Evolutionary conservation across 2,113 vertebrate species (phyloP), one percentile per base, ranked within the genome.

Genomic region (Mesitornis unicolor): DNA sequence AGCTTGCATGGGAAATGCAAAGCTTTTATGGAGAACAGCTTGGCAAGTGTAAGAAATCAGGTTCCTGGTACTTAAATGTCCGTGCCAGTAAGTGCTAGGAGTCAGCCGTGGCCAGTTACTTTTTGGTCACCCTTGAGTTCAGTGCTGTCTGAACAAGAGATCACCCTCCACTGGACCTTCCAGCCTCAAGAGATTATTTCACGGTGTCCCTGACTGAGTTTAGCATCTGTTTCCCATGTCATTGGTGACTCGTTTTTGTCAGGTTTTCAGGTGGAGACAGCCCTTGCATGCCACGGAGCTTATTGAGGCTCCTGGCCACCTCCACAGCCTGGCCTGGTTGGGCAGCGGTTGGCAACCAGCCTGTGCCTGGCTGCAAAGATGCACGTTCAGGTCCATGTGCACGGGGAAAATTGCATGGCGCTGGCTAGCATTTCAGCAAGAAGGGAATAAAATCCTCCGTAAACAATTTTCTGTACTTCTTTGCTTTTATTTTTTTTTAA

Each of bases 301-400:
- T 3, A 1, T 2, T 21, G 40, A 51, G 42, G 38, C 51, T 74
- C 13, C 73, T 61, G 75, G 56, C 56, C 45, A 74, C 59, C 71
- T 43, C 18, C 0, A 0, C 31, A 42, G 80, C 4, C 4, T 10
- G 40, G 80, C 4, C 4, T 10, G 33, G 21, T 76, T 5, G 1
- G 76, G 40, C 59, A 73, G 68, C 1, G 1, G 26, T 40, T 45
- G 67, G 68, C 89, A 51, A 24, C 67, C 0, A 0, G 56, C 28
- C 57, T 9, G 17, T 6, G 8, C 69, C 61, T 69, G 75, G 43
- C 14, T 6, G 29, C 24, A 16, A 18, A 29, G 73, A 29, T 11
- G 0, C 7, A 0, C 0, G 1, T 35, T 77, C 35, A 22, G 38
- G 24, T 73, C 74, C 20, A 0, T 19, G 28, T 12, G 42, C 13